phyloP scores from a whole-genome alignment of 2,797 vertebrate species.

The Thalassophryne amazonica region DNA sequence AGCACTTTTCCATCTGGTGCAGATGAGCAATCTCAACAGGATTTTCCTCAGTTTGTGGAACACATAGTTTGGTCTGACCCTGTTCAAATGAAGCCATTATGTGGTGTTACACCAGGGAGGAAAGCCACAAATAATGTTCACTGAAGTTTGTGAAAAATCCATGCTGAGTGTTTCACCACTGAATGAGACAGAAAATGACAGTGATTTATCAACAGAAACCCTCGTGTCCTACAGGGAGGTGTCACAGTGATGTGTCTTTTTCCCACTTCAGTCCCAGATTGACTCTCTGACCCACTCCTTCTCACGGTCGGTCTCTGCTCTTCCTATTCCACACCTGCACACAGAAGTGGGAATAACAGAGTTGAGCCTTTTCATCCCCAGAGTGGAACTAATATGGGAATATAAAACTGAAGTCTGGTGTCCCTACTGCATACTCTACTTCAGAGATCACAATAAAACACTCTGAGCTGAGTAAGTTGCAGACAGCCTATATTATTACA shows the following conservation, averaged over 20 bases:
- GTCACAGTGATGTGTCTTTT: slow-evolving; percentile 13
- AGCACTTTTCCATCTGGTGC: no score
- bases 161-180: no score
- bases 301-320: slow-evolving; percentile 44
- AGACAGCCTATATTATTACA: not conserved
- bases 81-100: not conserved
- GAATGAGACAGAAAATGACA: not conserved
- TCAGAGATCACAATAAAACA: no score
- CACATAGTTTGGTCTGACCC: not conserved
- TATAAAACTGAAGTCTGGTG: slow-evolving; percentile 29
- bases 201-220: not conserved
- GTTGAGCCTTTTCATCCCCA: slow-evolving; percentile 37
- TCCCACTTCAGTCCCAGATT: slow-evolving; percentile 33
- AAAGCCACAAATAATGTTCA: not conserved
- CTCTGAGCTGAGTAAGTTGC: not conserved
- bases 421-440: slow-evolving; percentile 1
- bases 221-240: slow-evolving; percentile 4
- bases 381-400: slow-evolving; percentile 53
- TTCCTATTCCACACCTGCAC: slow-evolving; percentile 71
- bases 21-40: no score
- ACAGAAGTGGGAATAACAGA: slow-evolving; percentile 65
- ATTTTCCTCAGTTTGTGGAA: no score
- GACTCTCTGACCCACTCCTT: slow-evolving; percentile 24
- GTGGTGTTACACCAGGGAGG: not conserved
- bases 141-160: no score